A percentile compares a stretch with the other conserved stretches of the same genome.
Conservation (phyloP, 2,888 invertebrate species). For the Stenolophus ochropezus region DNA sequence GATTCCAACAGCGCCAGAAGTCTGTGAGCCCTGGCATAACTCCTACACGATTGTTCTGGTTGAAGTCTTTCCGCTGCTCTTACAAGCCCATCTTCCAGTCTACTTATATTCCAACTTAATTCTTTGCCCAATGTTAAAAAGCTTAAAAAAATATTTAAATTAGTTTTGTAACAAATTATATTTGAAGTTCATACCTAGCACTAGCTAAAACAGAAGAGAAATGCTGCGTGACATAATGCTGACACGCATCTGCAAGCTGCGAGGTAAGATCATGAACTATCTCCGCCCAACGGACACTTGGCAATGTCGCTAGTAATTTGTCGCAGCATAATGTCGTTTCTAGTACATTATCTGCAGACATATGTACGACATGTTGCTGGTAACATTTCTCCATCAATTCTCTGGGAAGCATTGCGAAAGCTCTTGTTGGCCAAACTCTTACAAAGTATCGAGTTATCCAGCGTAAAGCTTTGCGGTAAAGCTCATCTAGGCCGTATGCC, state of each 20-base stretch:
- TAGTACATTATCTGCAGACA: slow-evolving; percentile 87
- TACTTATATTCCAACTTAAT: slow-evolving; percentile 83
- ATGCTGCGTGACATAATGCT: slow-evolving; percentile 86
- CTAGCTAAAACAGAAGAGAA: slow-evolving; percentile 83
- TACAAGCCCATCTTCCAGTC: slow-evolving; percentile 86
- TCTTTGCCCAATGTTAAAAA: slow-evolving; percentile 82
- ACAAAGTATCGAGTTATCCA: slow-evolving; percentile 93
- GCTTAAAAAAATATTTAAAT: slow-evolving; percentile 68
- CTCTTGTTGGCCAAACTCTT: slow-evolving; percentile 93
- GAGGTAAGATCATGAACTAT: slow-evolving; percentile 85
- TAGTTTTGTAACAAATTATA: not conserved
- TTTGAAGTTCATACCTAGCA: slow-evolving; percentile 37
- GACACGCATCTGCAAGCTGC: slow-evolving; percentile 86
- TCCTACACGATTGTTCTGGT: slow-evolving; percentile 88
- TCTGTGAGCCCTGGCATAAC: slow-evolving; percentile 76
- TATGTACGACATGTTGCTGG: slow-evolving; percentile 86
- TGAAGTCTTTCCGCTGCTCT: slow-evolving; percentile 86
- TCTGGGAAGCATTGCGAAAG: slow-evolving; percentile 89
- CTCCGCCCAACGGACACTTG: slow-evolving; percentile 89
- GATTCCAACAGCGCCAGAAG: slow-evolving; percentile 46
- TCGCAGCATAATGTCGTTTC: slow-evolving; percentile 91
- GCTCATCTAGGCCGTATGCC: slow-evolving; percentile 90
- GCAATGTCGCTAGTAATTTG: slow-evolving; percentile 84
- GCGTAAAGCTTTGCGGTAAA: slow-evolving; percentile 88
- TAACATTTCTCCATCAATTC: slow-evolving; percentile 90